These are phyloP conservation scores for Cyphomyrus discorhynchus DNA, from an alignment of 2,113 vertebrate genomes.

Conservation along the genomic window DNA sequence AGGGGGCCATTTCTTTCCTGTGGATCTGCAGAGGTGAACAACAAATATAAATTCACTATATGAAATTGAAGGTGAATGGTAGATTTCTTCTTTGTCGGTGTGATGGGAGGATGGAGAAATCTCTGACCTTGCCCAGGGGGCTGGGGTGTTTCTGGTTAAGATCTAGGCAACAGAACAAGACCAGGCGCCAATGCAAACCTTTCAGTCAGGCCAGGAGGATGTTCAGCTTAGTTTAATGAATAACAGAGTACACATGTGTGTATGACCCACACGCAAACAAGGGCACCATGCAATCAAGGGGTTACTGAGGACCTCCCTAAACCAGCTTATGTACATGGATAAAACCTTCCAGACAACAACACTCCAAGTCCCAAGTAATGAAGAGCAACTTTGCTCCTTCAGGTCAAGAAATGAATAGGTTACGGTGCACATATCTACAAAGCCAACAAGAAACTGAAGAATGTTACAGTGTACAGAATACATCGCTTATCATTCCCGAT, in stretches of 20 bases:
- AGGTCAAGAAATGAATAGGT: neutral
- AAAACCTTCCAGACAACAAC: neutral
- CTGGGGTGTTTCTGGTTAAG: constrained; percentile 64
- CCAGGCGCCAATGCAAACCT: constrained; percentile 60
- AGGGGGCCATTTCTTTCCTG: constrained; percentile 23
- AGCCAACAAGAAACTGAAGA: neutral
- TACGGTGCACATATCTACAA: neutral
- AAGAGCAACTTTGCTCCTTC: neutral
- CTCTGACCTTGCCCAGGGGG: constrained; percentile 59
- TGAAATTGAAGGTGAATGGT: constrained; percentile 45
- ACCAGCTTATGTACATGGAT: constrained; percentile 15
- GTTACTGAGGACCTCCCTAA: neutral
- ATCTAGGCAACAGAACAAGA: constrained; percentile 54
- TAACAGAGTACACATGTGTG: constrained; percentile 51
- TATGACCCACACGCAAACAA: neutral
- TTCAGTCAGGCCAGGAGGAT: constrained; percentile 49
- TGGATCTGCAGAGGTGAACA: constrained; percentile 41
- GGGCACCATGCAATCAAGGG: constrained; percentile 21
- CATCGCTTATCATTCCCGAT: neutral
- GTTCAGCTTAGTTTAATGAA: constrained; percentile 59
- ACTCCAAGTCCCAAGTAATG: neutral
- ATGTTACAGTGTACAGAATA: neutral
- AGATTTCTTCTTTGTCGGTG: constrained; percentile 42
- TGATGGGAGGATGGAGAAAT: constrained; percentile 47
- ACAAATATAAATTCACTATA: constrained; percentile 44